These are phyloP conservation scores for Bombus soroeensis DNA, from an alignment of 1,140 invertebrate genomes.

Conservation along the genomic window DNA sequence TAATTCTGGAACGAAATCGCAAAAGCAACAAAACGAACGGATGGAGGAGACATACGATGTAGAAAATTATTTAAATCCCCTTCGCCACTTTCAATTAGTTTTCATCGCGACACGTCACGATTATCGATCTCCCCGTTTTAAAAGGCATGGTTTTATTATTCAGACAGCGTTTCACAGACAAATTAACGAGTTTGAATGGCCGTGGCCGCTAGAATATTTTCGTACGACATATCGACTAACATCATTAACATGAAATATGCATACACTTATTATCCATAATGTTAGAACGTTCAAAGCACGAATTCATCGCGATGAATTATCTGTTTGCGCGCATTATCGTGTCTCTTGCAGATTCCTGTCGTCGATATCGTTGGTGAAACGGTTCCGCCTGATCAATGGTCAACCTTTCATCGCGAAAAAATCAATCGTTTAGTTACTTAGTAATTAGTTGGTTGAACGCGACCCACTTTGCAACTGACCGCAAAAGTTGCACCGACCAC, in stretches of 20 bases:
- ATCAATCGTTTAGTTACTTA: slow-evolving; percentile 20
- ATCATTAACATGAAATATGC: slow-evolving; percentile 1
- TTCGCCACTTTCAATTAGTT: slow-evolving; percentile 28
- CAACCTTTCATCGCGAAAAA: slow-evolving; percentile 5
- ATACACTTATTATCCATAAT: slow-evolving; percentile 14
- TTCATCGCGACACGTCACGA: neutral
- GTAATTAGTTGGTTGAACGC: neutral
- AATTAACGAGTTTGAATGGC: slow-evolving; percentile 10
- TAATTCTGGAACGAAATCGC: neutral
- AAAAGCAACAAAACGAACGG: neutral
- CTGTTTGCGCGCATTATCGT: neutral
- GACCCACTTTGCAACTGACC: neutral
- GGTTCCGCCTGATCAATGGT: neutral
- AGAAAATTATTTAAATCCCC: slow-evolving; percentile 34
- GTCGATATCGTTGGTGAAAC: neutral
- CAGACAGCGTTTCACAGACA: neutral
- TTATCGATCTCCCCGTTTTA: slow-evolving; percentile 8
- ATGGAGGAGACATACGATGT: neutral
- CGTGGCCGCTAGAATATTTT: slow-evolving; percentile 2
- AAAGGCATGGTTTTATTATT: slow-evolving; percentile 19
- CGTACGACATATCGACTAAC: neutral
- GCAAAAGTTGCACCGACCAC: neutral
- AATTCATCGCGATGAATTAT: slow-evolving; percentile 1
- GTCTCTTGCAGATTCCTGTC: neutral
- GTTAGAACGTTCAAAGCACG: neutral